These are phyloP conservation scores for Apodemia zela DNA, from an alignment of 2,888 invertebrate species.

Conservation along the genomic window DNA sequence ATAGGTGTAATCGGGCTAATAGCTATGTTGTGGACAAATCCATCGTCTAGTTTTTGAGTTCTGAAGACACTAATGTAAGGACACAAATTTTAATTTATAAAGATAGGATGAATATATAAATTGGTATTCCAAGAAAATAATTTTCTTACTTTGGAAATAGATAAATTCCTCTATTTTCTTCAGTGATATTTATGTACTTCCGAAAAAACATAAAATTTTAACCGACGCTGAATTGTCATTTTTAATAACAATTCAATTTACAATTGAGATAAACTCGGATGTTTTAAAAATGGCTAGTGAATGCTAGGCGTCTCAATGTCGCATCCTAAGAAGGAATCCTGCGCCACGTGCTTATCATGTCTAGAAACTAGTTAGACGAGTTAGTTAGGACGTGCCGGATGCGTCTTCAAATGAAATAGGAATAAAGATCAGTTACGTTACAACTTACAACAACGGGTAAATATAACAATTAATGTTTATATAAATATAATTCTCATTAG, in stretches of 20 bases:
- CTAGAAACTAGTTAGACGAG: constrained; percentile 30
- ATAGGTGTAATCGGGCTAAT: too few relatives aligned
- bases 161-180: too few relatives aligned
- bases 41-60: too few relatives aligned
- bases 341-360: constrained; percentile 30
- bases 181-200: not conserved
- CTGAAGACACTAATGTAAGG: too few relatives aligned
- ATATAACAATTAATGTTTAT: too few relatives aligned
- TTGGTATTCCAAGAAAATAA: too few relatives aligned
- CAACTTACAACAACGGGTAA: not conserved
- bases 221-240: not conserved
- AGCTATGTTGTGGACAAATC: too few relatives aligned
- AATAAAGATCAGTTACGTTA: not conserved
- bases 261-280: not conserved
- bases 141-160: too few relatives aligned
- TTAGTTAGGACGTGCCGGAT: constrained; percentile 22
- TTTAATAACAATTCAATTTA: not conserved
- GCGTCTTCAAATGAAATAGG: constrained; percentile 2
- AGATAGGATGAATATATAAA: too few relatives aligned
- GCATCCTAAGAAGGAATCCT: constrained; percentile 30
- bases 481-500: too few relatives aligned
- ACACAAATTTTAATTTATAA: too few relatives aligned
- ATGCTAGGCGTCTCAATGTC: constrained; percentile 24
- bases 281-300: not conserved
- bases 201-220: not conserved